Base-by-base conservation (phyloP, 2,797 vertebrate species). In the Rhinoraja longicauda region DNA sequence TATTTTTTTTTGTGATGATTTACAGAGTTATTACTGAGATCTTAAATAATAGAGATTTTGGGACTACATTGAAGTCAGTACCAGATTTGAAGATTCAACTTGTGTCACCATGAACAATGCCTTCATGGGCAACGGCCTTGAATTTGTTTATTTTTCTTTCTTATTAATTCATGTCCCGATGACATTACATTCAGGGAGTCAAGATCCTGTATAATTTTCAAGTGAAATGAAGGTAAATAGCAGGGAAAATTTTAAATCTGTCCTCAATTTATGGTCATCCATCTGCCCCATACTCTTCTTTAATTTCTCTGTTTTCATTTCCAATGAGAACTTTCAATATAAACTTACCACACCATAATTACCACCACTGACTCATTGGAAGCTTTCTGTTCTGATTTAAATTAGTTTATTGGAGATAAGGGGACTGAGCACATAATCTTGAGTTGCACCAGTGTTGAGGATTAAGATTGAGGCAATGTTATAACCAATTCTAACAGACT, bases 1-100 rank as follows among this genome's bases (percentile, higher is more conserved):
- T 99, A 96, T 67, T 72, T 84, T 81, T 2, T 39, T 72, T 59
- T 26, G 93, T 93, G 4, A 64, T 36, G 26, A 29, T n/a, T 93
- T 93, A 26, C 29, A 67, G 0, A 73, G 70, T 88, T 67, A 64
- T 67, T 88, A 67, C 62, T 10, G 21, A 88, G 59, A 32, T 88
- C 84, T 88, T 17, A 67, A 67, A 32, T 88, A 67, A 88, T 88
- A 36, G 26, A n/a, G 6, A 62, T 64, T 64, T 86, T 59, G 59
- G 72, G 12, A 64, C 21, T 86, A 59, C 32, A 6, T 88, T 32
- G 67, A 88, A 67, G 62, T 67, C 62, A 36, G 17, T 36, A 21
- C 19, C 53, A 57, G 10, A 59, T 1, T 59, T 13, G 57, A 19
- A 88, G n/a, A 19, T 67, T 67, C 17, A 88, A 67, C 15, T 67